Base-by-base conservation (phyloP, 35 echinoderm and acorn worm species). In the Chiridota heheva region DNA sequence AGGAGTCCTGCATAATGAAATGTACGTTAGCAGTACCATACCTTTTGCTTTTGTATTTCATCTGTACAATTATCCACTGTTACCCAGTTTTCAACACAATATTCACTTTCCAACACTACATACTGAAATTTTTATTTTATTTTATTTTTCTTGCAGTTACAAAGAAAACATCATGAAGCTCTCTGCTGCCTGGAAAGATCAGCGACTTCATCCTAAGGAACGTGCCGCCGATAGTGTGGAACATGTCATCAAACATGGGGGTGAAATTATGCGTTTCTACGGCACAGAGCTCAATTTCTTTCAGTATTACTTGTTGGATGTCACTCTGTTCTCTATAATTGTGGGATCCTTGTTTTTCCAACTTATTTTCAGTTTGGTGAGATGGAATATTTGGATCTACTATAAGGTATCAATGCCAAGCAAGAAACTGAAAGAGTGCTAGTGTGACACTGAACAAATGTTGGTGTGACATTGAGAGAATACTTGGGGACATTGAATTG, bases 161-260 rank as follows among this genome's bases (percentile, higher is more conserved):
- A 82, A 69, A 39, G 79, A 69, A 36, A 69, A 82, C 22, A 48
- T 69, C 5, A 16, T 44, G 79, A 82, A 69, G 35, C 62, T 82
- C 35, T 82, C 79, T 4, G 59, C 79, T 42, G 63, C 63, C 34
- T 69, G 79, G 63, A 27, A 33, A 26, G 60, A 82, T 46, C 59
- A 82, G 63, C 55, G 26, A 46, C 79, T 58, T 12, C 59, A 82
- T 56, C 60, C 79, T 0, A 82, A 65, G 68, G 79, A 82, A 43
- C 65, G 60, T 41, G 79, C 79, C 39, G 79, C 63, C 48, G 59
- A 82, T 27, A 47, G 79, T 35, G 60, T 82, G 35, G 63, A 82
- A 35, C 79, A 82, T 32, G 79, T 69, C 18, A 67, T 82, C 16
- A 69, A 82, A 69, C 79, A 82, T 40, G 79, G 79, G 6, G 63